Percentiles rank a stretch among this genome's conserved stretches.
Evolutionary conservation across 2,888 invertebrate genomes (phyloP).

Genomic region (Temnothorax rugatulus): DNA sequence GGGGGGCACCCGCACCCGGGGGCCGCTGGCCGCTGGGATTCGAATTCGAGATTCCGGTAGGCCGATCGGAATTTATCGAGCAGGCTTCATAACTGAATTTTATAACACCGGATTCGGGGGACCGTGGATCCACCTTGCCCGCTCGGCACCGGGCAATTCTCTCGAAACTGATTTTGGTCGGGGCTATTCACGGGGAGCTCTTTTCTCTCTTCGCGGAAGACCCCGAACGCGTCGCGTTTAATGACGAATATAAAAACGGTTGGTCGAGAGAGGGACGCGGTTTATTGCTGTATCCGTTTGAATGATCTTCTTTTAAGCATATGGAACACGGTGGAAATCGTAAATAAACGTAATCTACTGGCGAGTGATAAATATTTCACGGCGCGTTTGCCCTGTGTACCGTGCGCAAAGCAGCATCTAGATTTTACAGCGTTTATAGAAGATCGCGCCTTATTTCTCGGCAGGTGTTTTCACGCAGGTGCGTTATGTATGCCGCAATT

Average conservation of each 20-base stretch:
- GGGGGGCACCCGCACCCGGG: constrained; percentile 52
- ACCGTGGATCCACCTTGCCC: not conserved
- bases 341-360: constrained; percentile 49
- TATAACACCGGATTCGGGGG: constrained; percentile 58
- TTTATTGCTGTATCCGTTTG: not conserved
- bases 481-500: constrained; percentile 51
- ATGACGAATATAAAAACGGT: constrained; percentile 24
- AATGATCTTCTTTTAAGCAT: constrained; percentile 4
- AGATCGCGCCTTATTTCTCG: constrained; percentile 54
- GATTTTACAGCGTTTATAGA: constrained; percentile 65
- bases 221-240: not conserved
- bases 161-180: not conserved
- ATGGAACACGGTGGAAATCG: constrained; percentile 11
- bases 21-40: constrained; percentile 55
- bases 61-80: constrained; percentile 74
- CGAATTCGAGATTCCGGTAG: constrained; percentile 69
- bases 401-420: constrained; percentile 42
- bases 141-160: not conserved
- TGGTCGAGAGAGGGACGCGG: not conserved
- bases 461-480: constrained; percentile 67
- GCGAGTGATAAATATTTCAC: constrained; percentile 45
- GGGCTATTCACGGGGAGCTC: not conserved
- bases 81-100: constrained; percentile 62
- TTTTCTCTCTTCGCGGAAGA: constrained; percentile 5
- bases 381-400: not conserved